These are phyloP conservation scores for Ylistrum balloti DNA, from an alignment of 1,140 invertebrate species.

Conservation along the genomic window DNA sequence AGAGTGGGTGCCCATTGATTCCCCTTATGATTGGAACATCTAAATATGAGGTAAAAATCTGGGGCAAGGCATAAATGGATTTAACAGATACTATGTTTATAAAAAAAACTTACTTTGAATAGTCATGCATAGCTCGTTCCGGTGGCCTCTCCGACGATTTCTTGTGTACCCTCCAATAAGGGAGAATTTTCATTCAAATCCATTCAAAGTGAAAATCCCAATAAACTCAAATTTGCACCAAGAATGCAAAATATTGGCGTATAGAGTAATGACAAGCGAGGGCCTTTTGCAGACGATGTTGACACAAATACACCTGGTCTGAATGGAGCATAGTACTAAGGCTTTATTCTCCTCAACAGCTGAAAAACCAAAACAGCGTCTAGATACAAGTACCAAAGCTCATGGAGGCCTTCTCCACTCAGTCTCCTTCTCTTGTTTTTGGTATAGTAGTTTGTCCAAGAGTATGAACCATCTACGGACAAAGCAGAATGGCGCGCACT, in stretches of 20 bases:
- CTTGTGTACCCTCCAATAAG: conserved; percentile 32
- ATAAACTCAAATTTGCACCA: conserved; percentile 11
- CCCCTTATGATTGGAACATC: not conserved
- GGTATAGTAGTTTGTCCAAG: not conserved
- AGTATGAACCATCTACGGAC: not conserved
- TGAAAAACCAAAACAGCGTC: conserved; percentile 1
- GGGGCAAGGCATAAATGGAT: not conserved
- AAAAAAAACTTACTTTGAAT: not conserved
- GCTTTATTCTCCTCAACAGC: not conserved
- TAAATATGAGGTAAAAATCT: not conserved
- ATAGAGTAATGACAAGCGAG: not conserved
- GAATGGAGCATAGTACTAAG: not conserved
- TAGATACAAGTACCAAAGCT: not conserved
- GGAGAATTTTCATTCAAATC: conserved; percentile 39
- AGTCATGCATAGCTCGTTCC: conserved; percentile 25
- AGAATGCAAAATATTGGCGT: not conserved
- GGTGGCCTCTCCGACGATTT: not conserved
- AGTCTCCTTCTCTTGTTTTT: not conserved
- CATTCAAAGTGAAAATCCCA: conserved; percentile 24
- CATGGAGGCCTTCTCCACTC: not conserved
- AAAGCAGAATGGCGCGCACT: not conserved
- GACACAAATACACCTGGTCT: not conserved
- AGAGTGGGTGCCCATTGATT: not conserved
- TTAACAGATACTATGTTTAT: not conserved
- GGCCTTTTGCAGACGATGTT: conserved; percentile 24